Percentiles rank a stretch among this genome's conserved stretches.
Evolutionary conservation across 2,888 invertebrate genomes (phyloP).

Genomic region (Himalopsyche kuldschensis): DNA sequence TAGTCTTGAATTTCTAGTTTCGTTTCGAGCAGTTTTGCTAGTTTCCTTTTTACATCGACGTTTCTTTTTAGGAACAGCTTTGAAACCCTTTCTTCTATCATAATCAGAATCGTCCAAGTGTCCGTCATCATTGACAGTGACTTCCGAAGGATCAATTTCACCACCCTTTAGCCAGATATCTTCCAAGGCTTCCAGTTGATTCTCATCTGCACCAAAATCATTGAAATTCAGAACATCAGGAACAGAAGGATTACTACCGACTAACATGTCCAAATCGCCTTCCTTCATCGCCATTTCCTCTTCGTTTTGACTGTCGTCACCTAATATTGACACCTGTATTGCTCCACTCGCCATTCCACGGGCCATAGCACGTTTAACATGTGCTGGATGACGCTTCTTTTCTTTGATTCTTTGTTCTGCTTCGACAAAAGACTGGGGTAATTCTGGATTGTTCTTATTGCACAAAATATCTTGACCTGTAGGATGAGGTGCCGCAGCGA

Average conservation of each 20-base stretch:
- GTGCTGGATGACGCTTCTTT: slow-evolving; percentile 68
- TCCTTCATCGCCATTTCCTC: slow-evolving; percentile 61
- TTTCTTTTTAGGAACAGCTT: slow-evolving; percentile 6
- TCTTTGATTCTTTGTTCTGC: slow-evolving; percentile 58
- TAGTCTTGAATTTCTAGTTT: neutral
- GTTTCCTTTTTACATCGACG: neutral
- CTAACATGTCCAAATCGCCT: slow-evolving; percentile 56
- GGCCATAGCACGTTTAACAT: slow-evolving; percentile 61
- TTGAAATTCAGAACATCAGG: slow-evolving; percentile 43
- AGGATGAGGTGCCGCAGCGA: slow-evolving; percentile 78
- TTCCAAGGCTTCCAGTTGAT: slow-evolving; percentile 72
- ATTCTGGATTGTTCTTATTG: slow-evolving; percentile 71
- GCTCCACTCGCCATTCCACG: slow-evolving; percentile 61
- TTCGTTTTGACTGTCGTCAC: slow-evolving; percentile 60
- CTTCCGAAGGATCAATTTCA: slow-evolving; percentile 67
- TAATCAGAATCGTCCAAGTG: slow-evolving; percentile 59
- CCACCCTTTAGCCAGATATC: slow-evolving; percentile 82
- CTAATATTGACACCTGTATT: slow-evolving; percentile 63
- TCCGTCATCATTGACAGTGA: slow-evolving; percentile 54
- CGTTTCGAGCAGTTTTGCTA: neutral
- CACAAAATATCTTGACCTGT: slow-evolving; percentile 78
- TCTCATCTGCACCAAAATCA: slow-evolving; percentile 66
- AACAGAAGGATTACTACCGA: slow-evolving; percentile 42
- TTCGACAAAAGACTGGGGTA: slow-evolving; percentile 68
- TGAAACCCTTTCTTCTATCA: slow-evolving; percentile 1